These are phyloP conservation scores for Aricia agestis DNA, from an alignment of 1,140 invertebrate genomes.

Conservation along the genomic window DNA sequence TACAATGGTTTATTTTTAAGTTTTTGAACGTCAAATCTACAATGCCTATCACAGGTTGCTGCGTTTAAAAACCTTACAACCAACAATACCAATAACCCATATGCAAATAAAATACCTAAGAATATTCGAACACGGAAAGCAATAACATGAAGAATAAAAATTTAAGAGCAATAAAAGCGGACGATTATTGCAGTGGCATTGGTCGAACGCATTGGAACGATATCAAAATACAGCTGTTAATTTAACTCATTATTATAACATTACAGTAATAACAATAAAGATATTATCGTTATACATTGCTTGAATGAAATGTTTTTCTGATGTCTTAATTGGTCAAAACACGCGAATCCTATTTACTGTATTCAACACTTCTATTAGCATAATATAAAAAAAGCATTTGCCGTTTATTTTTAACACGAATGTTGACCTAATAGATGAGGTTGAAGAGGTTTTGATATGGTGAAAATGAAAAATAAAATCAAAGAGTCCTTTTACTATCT, in stretches of 20 bases:
- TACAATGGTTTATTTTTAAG: no score
- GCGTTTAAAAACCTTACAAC: no score
- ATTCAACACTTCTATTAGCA: neutral
- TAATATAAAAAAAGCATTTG: no score
- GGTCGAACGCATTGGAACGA: constrained; percentile 31
- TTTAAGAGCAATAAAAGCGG: constrained; percentile 30
- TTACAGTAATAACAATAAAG: constrained; percentile 26
- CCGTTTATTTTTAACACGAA: no score
- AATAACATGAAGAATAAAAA: constrained; percentile 25
- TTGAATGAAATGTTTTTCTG: constrained; percentile 21
- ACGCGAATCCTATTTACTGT: neutral
- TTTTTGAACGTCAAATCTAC: no score
- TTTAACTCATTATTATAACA: constrained; percentile 30
- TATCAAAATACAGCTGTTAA: constrained; percentile 31
- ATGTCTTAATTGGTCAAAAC: constrained; percentile 3
- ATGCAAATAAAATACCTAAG: neutral
- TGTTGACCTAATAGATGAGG: no score
- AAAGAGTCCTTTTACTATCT: no score
- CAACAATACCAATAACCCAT: neutral
- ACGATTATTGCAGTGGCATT: constrained; percentile 30
- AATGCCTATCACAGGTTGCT: no score
- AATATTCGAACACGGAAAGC: constrained; percentile 1
- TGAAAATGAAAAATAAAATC: no score
- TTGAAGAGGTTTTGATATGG: no score
- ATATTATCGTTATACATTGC: constrained; percentile 17